Conservation (phyloP, 2,113 vertebrate genomes). For the Stictonetta naevosa region DNA sequence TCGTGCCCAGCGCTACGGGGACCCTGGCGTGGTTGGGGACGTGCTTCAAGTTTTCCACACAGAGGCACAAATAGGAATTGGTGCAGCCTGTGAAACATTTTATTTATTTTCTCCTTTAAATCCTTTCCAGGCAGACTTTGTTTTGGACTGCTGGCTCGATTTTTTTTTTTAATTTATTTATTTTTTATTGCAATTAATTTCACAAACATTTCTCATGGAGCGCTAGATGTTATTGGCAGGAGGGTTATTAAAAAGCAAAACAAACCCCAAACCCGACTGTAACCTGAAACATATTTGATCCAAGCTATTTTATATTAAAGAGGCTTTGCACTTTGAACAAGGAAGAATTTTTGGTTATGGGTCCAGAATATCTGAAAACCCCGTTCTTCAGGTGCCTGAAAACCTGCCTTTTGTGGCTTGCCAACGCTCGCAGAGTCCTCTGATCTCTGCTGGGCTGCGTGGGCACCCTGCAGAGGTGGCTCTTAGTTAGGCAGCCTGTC, state of each 20-base stretch:
- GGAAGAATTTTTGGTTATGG: not conserved
- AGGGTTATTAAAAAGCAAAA: slow-evolving; percentile 21
- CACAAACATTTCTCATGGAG: not conserved
- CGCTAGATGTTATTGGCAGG: not conserved
- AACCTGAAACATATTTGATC: not conserved
- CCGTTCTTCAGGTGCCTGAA: not conserved
- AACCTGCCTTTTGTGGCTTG: not conserved
- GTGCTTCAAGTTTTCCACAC: not conserved
- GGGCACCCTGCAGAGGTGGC: not conserved
- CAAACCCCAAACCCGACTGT: not conserved
- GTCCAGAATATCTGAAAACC: not conserved
- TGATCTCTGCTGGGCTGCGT: not conserved
- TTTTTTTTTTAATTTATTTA: not conserved
- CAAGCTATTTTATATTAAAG: not conserved
- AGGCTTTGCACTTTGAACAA: not conserved
- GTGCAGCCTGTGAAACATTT: not conserved
- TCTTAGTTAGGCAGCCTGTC: not conserved
- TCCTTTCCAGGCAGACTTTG: slow-evolving; percentile 48
- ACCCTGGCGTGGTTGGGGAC: not conserved
- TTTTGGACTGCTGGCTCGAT: not conserved
- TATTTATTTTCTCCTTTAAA: slow-evolving; percentile 31
- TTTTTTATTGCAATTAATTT: not conserved
- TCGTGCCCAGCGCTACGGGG: not conserved
- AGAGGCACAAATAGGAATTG: not conserved
- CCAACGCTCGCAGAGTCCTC: not conserved